Conservation (phyloP, 2,113 vertebrate species). For the Megalops atlanticus region DNA sequence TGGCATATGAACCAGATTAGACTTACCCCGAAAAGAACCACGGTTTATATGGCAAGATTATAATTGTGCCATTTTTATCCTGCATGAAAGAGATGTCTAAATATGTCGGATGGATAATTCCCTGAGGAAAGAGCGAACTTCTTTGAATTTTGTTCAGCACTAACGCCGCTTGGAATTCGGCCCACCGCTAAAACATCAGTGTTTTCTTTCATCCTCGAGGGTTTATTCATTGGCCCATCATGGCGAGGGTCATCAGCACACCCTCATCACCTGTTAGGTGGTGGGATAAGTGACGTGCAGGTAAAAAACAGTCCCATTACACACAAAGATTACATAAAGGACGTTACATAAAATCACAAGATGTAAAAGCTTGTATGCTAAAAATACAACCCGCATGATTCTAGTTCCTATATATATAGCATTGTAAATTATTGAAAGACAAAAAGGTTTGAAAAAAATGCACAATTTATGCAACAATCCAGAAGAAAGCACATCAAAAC, state of each 20-base stretch:
- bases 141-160: neutral
- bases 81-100: conserved; percentile 13
- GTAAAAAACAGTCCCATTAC: conserved; percentile 50
- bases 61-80: neutral
- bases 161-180: neutral
- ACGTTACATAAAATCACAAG: conserved; percentile 60
- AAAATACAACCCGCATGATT: conserved; percentile 54
- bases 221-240: neutral
- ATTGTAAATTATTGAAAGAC: conserved; percentile 55
- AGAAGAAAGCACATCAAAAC: neutral
- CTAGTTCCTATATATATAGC: conserved; percentile 52
- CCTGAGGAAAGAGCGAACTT: neutral
- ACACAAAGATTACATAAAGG: conserved; percentile 61
- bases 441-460: conserved; percentile 36
- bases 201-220: neutral
- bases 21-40: neutral
- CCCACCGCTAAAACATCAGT: neutral
- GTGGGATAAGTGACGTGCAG: neutral
- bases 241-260: neutral
- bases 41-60: neutral
- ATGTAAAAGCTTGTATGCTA: conserved; percentile 38
- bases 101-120: conserved; percentile 6
- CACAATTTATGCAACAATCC: conserved; percentile 52
- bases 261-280: neutral
- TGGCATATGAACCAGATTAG: conserved; percentile 21